Base-by-base conservation (phyloP, 2,888 invertebrate genomes). In the Drosophila koepferae region DNA sequence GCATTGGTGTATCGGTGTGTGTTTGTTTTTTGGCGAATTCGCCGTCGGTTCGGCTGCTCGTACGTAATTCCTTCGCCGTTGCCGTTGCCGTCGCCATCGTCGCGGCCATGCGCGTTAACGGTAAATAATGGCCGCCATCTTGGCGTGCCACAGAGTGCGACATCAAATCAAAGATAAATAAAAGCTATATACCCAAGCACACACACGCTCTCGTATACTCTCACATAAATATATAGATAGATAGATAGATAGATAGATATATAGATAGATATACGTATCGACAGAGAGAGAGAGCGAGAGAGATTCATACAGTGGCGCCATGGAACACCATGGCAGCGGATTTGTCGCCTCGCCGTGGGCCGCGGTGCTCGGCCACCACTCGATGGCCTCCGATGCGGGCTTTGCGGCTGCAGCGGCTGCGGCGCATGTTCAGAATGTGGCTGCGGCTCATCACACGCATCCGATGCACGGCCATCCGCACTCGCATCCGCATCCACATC, bases 261-360 rank as follows among this genome's bases (percentile, higher is more conserved):
- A 38, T n/a, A n/a, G n/a, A n/a, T 20, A 53, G 18, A 51, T 34
- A 66, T 28, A 53, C 14, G 62, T 54, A 63, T 38, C 73, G 23
- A 55, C 41, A 62, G 56, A 68, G 63, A 72, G 40, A 63, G 23
- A 69, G 23, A 55, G n/a, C n/a, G 41, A 62, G 60, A 68, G 66
- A 72, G 40, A 63, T 28, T 51, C 59, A 66, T 10, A 69, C 18
- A 69, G 43, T 38, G 62, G 23, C 18, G 62, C 34, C 18, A 95
- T 97, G 96, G 97, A 97, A 95, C 97, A 97, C 93, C 96, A 96
- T 86, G 95, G 96, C 91, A 94, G 95, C 92, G 96, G 96, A 79
- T 95, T 95, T 91, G 95, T 96, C 74, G 94, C 96, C 91, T 96
- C 96, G 93, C 96, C 96, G 89, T 96, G 96, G 96, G 96, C 96